Percentiles rank a stretch among this genome's conserved stretches.
Evolutionary conservation across 2,888 invertebrate genomes (phyloP).

Genomic region (Ectobius pallidus): DNA sequence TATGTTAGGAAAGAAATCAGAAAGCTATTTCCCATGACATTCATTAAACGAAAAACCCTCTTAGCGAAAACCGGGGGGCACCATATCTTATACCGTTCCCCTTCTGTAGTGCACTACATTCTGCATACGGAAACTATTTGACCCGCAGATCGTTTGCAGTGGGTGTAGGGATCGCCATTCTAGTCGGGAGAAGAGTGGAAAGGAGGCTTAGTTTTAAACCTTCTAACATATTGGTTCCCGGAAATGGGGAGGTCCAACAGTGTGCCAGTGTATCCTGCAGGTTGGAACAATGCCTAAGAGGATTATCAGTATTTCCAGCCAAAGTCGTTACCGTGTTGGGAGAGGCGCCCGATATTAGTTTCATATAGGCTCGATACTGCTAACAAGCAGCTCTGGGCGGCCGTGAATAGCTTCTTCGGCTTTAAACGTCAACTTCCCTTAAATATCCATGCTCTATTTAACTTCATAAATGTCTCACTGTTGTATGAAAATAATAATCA

Average conservation of each 20-base stretch:
- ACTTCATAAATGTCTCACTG: too few species aligned
- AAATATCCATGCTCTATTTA: too few species aligned
- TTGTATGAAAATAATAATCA: too few species aligned
- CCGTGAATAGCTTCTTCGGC: too few species aligned
- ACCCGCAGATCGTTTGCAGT: not conserved
- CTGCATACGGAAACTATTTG: not conserved
- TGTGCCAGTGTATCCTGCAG: not conserved
- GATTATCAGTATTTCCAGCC: slow-evolving; percentile 4
- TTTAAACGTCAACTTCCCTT: too few species aligned
- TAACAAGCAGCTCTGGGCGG: too few species aligned
- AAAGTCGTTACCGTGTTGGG: not conserved
- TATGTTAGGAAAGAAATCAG: too few species aligned
- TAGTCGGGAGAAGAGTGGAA: not conserved
- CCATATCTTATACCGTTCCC: too few species aligned
- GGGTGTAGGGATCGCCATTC: not conserved
- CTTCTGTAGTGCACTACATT: too few species aligned
- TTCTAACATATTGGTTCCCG: slow-evolving; percentile 10
- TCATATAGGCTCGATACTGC: not conserved
- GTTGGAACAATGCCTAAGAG: slow-evolving; percentile 5
- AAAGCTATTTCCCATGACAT: too few species aligned
- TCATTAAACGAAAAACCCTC: too few species aligned
- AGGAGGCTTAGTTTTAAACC: not conserved
- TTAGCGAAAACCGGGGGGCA: too few species aligned
- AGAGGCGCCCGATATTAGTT: not conserved
- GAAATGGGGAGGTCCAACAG: not conserved